Conservation (phyloP, 1,140 invertebrate genomes). For the Heliconius himera region DNA sequence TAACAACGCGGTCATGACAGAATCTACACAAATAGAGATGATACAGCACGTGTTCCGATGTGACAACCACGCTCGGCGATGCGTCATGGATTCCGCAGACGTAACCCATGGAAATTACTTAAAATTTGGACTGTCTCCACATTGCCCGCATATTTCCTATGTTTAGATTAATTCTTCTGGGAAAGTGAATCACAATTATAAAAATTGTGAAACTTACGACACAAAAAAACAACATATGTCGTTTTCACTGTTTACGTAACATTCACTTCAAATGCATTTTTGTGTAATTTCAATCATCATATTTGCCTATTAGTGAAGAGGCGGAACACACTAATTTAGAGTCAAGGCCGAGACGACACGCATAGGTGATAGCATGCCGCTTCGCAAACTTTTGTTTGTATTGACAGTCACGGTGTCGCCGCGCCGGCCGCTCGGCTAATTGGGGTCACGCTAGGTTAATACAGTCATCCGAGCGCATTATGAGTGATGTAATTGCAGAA, state of each 20-base stretch:
- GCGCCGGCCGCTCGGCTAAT: slow-evolving; percentile 35
- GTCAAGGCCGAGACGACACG: not conserved
- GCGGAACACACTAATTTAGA: not conserved
- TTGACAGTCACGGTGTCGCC: slow-evolving; percentile 24
- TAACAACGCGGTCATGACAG: slow-evolving; percentile 11
- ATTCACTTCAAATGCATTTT: not conserved
- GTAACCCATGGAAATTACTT: slow-evolving; percentile 28
- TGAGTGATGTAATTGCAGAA: slow-evolving; percentile 44
- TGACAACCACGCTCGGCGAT: slow-evolving; percentile 18
- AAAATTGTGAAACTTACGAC: slow-evolving; percentile 17
- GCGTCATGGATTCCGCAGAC: slow-evolving; percentile 21
- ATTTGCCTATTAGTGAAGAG: too few relatives aligned
- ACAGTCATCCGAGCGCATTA: slow-evolving; percentile 37
- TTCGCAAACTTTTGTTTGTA: not conserved
- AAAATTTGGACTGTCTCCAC: slow-evolving; percentile 39
- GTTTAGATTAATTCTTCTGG: slow-evolving; percentile 30
- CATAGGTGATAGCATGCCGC: not conserved
- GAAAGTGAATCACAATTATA: slow-evolving; percentile 36
- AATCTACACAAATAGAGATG: slow-evolving; percentile 22
- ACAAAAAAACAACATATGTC: not conserved
- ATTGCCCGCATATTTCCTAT: slow-evolving; percentile 38
- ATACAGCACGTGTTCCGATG: slow-evolving; percentile 10
- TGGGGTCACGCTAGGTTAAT: slow-evolving; percentile 48
- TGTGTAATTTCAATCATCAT: not conserved
- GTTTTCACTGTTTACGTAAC: not conserved